Evolutionary conservation across 2,888 invertebrate species (phyloP).

Genomic region (Lepidocyrtinus sp.): DNA sequence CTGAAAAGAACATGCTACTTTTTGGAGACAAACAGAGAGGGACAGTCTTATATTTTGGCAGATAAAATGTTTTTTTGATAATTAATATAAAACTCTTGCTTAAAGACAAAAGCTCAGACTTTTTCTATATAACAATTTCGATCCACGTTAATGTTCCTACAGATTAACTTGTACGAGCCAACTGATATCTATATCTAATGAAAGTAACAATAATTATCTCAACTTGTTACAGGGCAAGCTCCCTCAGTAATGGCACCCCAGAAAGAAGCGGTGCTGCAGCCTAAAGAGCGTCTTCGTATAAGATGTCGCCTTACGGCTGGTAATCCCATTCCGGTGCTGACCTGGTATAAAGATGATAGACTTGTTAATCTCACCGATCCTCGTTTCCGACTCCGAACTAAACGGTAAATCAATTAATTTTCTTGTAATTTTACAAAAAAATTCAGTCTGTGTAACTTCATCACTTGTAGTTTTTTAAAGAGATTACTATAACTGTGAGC

Average conservation of each 20-base stretch:
- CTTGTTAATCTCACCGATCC: slow-evolving; percentile 68
- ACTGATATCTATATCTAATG: no score
- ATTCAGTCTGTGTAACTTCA: neutral
- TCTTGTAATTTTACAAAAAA: no score
- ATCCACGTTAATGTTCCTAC: no score
- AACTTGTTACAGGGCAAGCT: slow-evolving; percentile 65
- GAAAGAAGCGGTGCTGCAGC: slow-evolving; percentile 67
- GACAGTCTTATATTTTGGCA: no score
- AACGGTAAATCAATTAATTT: slow-evolving; percentile 69
- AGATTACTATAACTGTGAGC: neutral
- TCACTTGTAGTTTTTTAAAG: neutral
- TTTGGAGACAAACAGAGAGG: no score
- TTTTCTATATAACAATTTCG: no score
- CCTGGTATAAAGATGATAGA: slow-evolving; percentile 70
- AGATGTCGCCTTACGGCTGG: slow-evolving; percentile 69
- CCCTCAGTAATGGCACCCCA: slow-evolving; percentile 66
- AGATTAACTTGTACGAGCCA: no score
- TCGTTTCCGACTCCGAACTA: slow-evolving; percentile 68
- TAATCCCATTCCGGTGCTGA: slow-evolving; percentile 70
- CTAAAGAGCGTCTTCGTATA: slow-evolving; percentile 68
- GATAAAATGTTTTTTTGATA: no score
- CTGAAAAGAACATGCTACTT: no score
- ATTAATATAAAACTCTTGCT: no score
- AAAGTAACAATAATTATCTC: slow-evolving; percentile 3
- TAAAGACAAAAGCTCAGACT: no score